Evolutionary conservation across 2,797 vertebrate genomes (phyloP), one percentile per base, ranked within the genome.

Genomic region (Amazona ochrocephala): DNA sequence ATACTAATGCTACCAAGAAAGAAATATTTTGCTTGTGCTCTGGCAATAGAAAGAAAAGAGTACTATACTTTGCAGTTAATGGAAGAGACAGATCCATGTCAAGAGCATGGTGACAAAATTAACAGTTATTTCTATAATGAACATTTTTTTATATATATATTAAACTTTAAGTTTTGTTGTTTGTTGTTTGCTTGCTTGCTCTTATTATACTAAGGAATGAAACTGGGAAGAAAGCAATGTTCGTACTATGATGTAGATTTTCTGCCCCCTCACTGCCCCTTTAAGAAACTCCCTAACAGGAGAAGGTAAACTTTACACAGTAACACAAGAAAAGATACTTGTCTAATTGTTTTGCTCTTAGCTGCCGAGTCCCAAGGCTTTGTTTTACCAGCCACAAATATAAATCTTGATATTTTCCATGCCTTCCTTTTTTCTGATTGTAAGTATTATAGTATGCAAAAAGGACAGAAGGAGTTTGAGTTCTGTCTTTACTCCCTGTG

Each of bases 1-100:
- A 70, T 86, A 66, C 47, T 95, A 93, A 90, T 95, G 90, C 84
- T 85, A 92, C 84, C 76, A 74, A 72, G 20, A 56, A 89, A 72
- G n/a, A 90, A 73, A 42, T 60, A 44, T 34, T 67, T 87, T n/a
- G 72, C 47, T 72, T 62, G 41, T 71, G 11, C 47, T 76, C 64
- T 44, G 41, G 34, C 44, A 90, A 42, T 79, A 77, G 82, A 80
- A 72, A 54, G 30, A 44, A 80, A 45, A 42, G 86, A 86, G 62
- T 37, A 24, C 42, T 84, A 5, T 56, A 39, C 39, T 81, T 86
- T 62, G 23, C 44, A 70, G 66, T 65, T 90, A 93, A 94, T 88
- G 84, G 77, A 84, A 67, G 60, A 71, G 79, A 47, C 50, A 66
- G 50, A 80, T 51, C 51, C 32, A 26, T 23, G 54, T 73, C 67